Conservation (phyloP, 2,113 vertebrate genomes). For the Bothrops jararaca region DNA sequence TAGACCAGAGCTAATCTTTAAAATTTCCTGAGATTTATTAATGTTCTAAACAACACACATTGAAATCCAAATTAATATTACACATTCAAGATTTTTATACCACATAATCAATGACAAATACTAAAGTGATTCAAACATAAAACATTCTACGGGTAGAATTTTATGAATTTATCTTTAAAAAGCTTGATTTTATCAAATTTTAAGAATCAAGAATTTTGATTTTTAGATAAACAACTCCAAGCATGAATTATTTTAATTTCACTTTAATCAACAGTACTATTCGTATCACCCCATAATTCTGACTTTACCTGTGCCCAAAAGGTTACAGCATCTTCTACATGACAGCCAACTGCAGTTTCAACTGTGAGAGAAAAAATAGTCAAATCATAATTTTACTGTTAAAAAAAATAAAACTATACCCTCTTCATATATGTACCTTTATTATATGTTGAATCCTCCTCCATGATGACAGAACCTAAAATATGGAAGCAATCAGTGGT, state of each 20-base stretch:
- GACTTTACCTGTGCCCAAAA: slow-evolving; percentile 82
- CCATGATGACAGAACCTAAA: slow-evolving; percentile 58
- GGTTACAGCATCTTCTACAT: slow-evolving; percentile 76
- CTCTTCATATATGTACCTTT: slow-evolving; percentile 56
- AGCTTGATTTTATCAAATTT: background rate
- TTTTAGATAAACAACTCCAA: background rate
- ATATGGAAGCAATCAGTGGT: slow-evolving; percentile 24
- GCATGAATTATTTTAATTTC: background rate
- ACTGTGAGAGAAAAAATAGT: slow-evolving; percentile 35
- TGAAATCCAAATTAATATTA: slow-evolving; percentile 20
- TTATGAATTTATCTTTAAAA: background rate
- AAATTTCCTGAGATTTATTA: slow-evolving; percentile 59
- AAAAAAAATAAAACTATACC: background rate
- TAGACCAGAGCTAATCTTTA: slow-evolving; percentile 56
- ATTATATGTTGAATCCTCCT: slow-evolving; percentile 43
- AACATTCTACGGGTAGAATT: background rate
- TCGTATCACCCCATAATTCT: background rate
- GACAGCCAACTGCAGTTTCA: slow-evolving; percentile 72
- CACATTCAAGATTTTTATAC: background rate
- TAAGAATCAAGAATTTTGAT: background rate
- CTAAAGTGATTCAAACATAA: background rate
- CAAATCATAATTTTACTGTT: background rate
- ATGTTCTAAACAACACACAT: slow-evolving; percentile 45
- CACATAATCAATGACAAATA: background rate
- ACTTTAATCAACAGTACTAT: background rate